Evolutionary conservation across 2,797 vertebrate genomes (phyloP).

Genomic region (Microctenopoma stevenorrisi): DNA sequence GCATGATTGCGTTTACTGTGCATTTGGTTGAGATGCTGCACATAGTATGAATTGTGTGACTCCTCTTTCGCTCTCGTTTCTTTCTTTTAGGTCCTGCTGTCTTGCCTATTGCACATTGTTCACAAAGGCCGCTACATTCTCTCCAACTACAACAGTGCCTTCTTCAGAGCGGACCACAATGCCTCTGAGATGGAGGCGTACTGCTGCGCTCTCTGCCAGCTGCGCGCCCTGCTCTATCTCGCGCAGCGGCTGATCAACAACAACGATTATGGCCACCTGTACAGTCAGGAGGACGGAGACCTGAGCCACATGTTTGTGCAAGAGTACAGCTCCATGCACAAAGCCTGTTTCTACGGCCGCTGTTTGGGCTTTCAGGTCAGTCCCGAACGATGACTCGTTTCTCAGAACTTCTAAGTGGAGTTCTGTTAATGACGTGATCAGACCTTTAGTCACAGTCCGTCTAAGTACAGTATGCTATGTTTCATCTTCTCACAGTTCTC

Average conservation of each 20-base stretch:
- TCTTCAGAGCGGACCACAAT: constrained; percentile 90
- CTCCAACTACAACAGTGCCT: constrained; percentile 82
- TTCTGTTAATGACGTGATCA: not conserved
- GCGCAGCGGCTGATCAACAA: constrained; percentile 85
- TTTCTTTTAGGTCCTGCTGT: constrained; percentile 79
- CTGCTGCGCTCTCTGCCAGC: constrained; percentile 87
- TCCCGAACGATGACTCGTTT: not conserved
- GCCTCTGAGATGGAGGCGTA: constrained; percentile 89
- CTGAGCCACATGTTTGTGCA: constrained; percentile 83
- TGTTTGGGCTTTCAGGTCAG: constrained; percentile 93
- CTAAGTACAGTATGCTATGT: not conserved
- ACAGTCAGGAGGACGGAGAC: constrained; percentile 78
- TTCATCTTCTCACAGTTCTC: constrained; percentile 70
- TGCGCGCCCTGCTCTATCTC: constrained; percentile 88
- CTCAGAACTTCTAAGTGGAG: too few species aligned
- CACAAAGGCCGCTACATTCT: constrained; percentile 89
- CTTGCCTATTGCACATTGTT: constrained; percentile 87
- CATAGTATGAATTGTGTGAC: too few species aligned
- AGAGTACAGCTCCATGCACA: constrained; percentile 92
- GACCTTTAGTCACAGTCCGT: not conserved
- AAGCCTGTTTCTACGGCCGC: constrained; percentile 93
- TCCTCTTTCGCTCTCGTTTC: not conserved
- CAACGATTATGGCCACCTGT: constrained; percentile 84
- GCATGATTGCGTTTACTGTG: too few species aligned
- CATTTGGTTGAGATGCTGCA: too few species aligned